A percentile compares a stretch with the other conserved stretches of the same genome.
phyloP scores from a whole-genome alignment of 2,888 invertebrate genomes.

The Sinhomidia bicolor region DNA sequence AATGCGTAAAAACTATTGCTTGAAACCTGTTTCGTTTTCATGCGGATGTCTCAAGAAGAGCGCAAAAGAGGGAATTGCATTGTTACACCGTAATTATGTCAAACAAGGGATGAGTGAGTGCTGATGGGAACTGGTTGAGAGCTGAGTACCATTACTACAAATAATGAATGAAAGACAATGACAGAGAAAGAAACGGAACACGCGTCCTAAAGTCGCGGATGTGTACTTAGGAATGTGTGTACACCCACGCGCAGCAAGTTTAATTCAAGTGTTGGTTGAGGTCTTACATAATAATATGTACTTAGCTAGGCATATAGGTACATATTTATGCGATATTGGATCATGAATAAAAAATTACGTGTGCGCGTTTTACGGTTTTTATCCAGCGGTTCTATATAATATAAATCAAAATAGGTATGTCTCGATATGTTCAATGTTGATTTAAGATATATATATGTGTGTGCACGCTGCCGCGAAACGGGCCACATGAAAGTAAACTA shows the following conservation, averaged over 20 bases:
- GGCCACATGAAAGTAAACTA: too few relatives aligned
- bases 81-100: slow-evolving; percentile 24
- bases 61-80: not conserved
- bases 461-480: too few relatives aligned
- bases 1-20: not conserved
- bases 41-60: not conserved
- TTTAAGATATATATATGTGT: too few relatives aligned
- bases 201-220: not conserved
- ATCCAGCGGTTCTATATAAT: too few relatives aligned
- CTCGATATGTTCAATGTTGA: too few relatives aligned
- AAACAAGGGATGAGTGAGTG: not conserved
- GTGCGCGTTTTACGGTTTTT: too few relatives aligned
- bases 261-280: too few relatives aligned
- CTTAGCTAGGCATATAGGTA: too few relatives aligned
- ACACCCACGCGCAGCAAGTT: slow-evolving; percentile 33
- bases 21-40: slow-evolving; percentile 4
- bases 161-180: slow-evolving; percentile 20
- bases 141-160: not conserved
- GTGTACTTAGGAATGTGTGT: not conserved
- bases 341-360: too few relatives aligned
- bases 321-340: too few relatives aligned
- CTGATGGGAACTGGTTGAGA: not conserved
- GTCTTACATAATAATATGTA: too few relatives aligned
- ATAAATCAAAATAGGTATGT: too few relatives aligned
- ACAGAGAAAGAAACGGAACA: not conserved